Evolutionary conservation across 1,140 invertebrate species (phyloP).

Genomic region (Gryon sp.): DNA sequence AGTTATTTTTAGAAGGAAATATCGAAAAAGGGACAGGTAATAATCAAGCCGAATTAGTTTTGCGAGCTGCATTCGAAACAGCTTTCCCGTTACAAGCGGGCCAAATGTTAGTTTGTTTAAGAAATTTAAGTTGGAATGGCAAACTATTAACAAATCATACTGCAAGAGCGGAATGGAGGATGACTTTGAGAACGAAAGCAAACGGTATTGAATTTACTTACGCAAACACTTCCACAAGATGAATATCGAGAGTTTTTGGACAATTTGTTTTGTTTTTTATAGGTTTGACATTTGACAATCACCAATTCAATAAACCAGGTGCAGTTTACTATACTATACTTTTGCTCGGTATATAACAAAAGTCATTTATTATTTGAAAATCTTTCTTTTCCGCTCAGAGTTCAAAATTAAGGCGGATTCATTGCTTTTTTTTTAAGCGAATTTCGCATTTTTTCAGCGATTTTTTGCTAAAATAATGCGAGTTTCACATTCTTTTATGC

Average conservation of each 20-base stretch:
- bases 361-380: no score
- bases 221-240: constrained; percentile 59
- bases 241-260: constrained; percentile 65
- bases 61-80: constrained; percentile 4
- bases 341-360: no score
- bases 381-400: no score
- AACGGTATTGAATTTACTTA: neutral
- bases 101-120: constrained; percentile 64
- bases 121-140: constrained; percentile 56
- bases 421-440: no score
- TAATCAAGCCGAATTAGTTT: constrained; percentile 7
- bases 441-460: no score
- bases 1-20: neutral
- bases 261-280: constrained; percentile 58
- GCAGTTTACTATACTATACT: no score
- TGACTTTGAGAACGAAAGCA: neutral
- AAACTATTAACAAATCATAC: constrained; percentile 48
- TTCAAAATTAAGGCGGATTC: no score
- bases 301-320: no score
- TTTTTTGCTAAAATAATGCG: no score
- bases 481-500: no score
- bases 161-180: constrained; percentile 23
- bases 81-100: constrained; percentile 8
- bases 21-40: neutral
- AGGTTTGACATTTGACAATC: no score